phyloP scores from a whole-genome alignment of 2,888 invertebrate genomes.

The Synergus itoensis region DNA sequence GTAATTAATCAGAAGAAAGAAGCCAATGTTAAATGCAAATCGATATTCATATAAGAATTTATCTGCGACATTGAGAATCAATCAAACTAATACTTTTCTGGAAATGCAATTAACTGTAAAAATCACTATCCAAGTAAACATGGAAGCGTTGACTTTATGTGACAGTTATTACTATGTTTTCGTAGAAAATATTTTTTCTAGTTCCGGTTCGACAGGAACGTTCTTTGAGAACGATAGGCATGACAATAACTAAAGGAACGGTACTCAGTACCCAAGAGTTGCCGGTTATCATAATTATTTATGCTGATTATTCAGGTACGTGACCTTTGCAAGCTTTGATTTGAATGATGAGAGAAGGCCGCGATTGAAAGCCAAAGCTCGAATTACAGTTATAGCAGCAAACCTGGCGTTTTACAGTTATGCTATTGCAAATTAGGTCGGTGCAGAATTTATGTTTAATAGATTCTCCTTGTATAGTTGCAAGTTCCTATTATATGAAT shows the following conservation, averaged over 20 bases:
- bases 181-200: not conserved
- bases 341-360: conserved; percentile 30
- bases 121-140: not conserved
- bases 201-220: not conserved
- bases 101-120: not conserved
- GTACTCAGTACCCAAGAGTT: conserved; percentile 22
- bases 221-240: conserved; percentile 23
- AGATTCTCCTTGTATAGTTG: conserved; percentile 24
- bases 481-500: conserved; percentile 8
- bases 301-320: conserved; percentile 40
- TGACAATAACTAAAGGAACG: conserved; percentile 32
- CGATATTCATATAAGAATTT: not conserved
- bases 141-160: not conserved
- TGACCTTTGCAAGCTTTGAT: conserved; percentile 40
- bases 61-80: not conserved
- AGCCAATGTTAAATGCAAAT: conserved; percentile 12
- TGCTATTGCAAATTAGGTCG: conserved; percentile 60
- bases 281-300: conserved; percentile 32
- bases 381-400: conserved; percentile 56
- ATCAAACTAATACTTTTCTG: not conserved
- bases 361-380: conserved; percentile 46
- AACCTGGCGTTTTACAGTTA: conserved; percentile 57
- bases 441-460: conserved; percentile 47
- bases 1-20: not conserved
- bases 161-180: not conserved